Conservation (phyloP, 2,888 invertebrate genomes). For the Tineola bisselliella region DNA sequence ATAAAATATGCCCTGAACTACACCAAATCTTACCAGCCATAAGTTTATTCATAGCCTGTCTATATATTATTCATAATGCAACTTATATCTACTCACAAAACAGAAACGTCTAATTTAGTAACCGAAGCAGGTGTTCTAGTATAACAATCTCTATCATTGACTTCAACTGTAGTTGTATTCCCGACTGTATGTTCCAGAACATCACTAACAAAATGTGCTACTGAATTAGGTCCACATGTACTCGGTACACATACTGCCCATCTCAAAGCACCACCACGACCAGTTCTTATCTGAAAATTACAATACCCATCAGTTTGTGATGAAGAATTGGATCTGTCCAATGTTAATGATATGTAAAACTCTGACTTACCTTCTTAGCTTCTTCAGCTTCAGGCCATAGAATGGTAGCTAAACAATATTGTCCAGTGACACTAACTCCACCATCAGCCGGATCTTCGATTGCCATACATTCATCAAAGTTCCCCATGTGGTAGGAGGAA, state of each 20-base stretch:
- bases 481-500: constrained; percentile 75
- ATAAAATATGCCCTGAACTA: no score
- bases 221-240: constrained; percentile 62
- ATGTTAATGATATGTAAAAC: no score
- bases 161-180: constrained; percentile 48
- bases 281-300: constrained; percentile 40
- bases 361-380: constrained; percentile 34
- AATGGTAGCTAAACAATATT: constrained; percentile 73
- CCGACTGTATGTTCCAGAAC: constrained; percentile 50
- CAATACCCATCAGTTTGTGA: no score
- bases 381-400: constrained; percentile 44
- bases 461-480: constrained; percentile 76
- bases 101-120: constrained; percentile 42
- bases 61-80: no score
- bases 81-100: constrained; percentile 49
- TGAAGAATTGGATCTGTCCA: no score
- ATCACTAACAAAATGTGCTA: constrained; percentile 57
- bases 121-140: constrained; percentile 42
- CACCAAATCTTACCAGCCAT: no score
- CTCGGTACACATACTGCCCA: constrained; percentile 75
- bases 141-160: constrained; percentile 62
- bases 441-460: constrained; percentile 42
- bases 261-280: constrained; percentile 58
- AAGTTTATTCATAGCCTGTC: no score
- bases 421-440: constrained; percentile 57